Evolutionary conservation across 1,140 invertebrate genomes (phyloP), one percentile per base, ranked within the genome.

Genomic region (Drosophila nebulosa): DNA sequence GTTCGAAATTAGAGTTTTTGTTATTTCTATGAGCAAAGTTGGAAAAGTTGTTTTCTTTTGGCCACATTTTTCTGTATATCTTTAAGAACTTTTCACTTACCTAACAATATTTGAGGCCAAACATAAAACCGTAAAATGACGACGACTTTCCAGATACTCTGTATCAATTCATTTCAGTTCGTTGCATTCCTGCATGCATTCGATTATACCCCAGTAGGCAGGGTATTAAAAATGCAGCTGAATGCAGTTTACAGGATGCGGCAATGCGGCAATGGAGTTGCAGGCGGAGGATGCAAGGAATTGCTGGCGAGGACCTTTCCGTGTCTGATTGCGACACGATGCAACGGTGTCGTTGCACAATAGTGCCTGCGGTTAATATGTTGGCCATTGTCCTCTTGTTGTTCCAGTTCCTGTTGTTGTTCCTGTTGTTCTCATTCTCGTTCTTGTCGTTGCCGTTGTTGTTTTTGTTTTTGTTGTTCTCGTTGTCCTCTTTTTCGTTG

Each of bases 341-440:
- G 39, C 39, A 46, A 46, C 61, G 69, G 60, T 57, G 64, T 57
- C 64, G 22, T 42, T 46, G 58, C 4, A 22, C 21, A 39, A 10
- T 27, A 18, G 76, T 66, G 59, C 76, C 72, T 85, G 83, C 65
- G 83, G 83, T 84, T 86, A 84, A 84, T 85, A 84, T 80, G 79
- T 75, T 67, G 66, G 63, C 65, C 68, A 53, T 86, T 85, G 81
- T 80, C 60, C 75, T 70, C 36, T 75, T 74, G 66, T 50, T 64
- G 53, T 50, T 57, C 39, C 14, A 58, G 58, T 16, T 75, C 46
- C 60, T 63, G 32, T 5, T 59, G 30, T 55, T 30, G 52, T 16
- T 39, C 56, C 18, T 74, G 51, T 42, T 69, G 42, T 30, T 12
- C 30, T 3, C n/a, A n/a, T n/a, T 53, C 57, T 22, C 71, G 60